Evolutionary conservation across 1,140 invertebrate species (phyloP), one percentile per base, ranked within the genome.

Genomic region (Drosophila kurseongensis): DNA sequence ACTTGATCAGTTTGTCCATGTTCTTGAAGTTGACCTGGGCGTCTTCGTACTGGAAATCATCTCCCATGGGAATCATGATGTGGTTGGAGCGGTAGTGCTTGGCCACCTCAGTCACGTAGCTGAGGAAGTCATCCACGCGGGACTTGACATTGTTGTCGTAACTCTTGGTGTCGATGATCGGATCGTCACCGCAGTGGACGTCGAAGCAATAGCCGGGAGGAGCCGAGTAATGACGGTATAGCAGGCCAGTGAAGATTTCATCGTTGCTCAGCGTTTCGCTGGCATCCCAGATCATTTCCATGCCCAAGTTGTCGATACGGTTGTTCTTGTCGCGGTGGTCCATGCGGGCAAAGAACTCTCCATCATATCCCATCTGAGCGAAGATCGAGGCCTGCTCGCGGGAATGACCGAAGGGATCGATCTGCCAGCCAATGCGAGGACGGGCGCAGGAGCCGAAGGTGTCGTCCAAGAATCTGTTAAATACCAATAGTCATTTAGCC

Each of bases 201-300:
- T 99, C 98, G 90, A 98, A 99, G 91, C 97, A 98, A 93, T 97
- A 98, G 0, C 97, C 97, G n/a, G 94, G 93, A 1, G 97, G 97
- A 18, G 97, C 95, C 0, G 94, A 94, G 91, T 98, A 98, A 3
- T 94, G 95, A 75, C 97, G 97, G 90, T 94, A 97, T 7, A 97
- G 85, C 0, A 95, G 94, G 1, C 95, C 94, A 0, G 96, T 97
- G 57, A 97, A 97, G 8, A 97, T 91, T 74, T 96, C 93, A 0
- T 94, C 93, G 1, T 91, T 82, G 94, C 94, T 94, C 62, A 96
- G 91, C 0, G 80, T 82, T 93, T 94, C 36, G 95, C 94, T 94
- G 96, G 96, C 78, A 93, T 95, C 71, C 83, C 83, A 86, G 45
- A 86, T 52, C 83, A 86, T 86, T 41, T 86, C 83, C 47, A 83